Conservation (phyloP, 2,888 invertebrate genomes). For the Craniophora ligustri region DNA sequence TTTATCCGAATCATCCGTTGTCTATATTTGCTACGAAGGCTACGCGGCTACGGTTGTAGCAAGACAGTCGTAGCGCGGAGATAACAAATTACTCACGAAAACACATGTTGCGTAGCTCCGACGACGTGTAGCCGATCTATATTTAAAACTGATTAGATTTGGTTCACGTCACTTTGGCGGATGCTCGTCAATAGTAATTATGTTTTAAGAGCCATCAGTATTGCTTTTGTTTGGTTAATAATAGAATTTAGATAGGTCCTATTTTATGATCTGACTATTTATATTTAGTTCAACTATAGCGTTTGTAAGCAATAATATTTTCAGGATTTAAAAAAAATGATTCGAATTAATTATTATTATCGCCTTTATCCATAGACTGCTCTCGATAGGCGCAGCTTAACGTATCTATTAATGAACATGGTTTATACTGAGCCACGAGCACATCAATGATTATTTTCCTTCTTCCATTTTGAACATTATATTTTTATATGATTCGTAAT, state of each 20-base stretch:
- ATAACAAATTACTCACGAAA: slow-evolving; percentile 21
- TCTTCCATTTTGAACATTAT: no score
- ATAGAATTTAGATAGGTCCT: slow-evolving; percentile 4
- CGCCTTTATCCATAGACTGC: no score
- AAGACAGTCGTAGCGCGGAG: slow-evolving; percentile 34
- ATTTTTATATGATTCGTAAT: no score
- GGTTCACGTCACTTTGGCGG: slow-evolving; percentile 13
- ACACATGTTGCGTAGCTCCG: slow-evolving; percentile 4
- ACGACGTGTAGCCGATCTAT: slow-evolving; percentile 15
- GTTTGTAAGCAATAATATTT: no score
- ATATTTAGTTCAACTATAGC: background rate
- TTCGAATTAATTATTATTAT: no score
- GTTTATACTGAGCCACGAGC: no score
- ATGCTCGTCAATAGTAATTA: slow-evolving; percentile 1
- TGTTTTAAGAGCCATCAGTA: slow-evolving; percentile 6
- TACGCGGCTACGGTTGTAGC: slow-evolving; percentile 51
- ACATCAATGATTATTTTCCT: no score
- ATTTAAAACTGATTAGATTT: slow-evolving; percentile 24
- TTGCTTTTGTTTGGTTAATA: slow-evolving; percentile 5
- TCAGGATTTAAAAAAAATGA: no score
- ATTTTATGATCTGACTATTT: background rate
- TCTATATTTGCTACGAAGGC: slow-evolving; percentile 43
- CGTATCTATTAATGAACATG: no score
- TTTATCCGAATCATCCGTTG: background rate
- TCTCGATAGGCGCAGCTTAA: no score